Percentiles rank a stretch among this genome's conserved stretches.
These are phyloP conservation scores for Globia sparganii DNA, from an alignment of 2,888 invertebrate genomes.

Conservation along the genomic window DNA sequence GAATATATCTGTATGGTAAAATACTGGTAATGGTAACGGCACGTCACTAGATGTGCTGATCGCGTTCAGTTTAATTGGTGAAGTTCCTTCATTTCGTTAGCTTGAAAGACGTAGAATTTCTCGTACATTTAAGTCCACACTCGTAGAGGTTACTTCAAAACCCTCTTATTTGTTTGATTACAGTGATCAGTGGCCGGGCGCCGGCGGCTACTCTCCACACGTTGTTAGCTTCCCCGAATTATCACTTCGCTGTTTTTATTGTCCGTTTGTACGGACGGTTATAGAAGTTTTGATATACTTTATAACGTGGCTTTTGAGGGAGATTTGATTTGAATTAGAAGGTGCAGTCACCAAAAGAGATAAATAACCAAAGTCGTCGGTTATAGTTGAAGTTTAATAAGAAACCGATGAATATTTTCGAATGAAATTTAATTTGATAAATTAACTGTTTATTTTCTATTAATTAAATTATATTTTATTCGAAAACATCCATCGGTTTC, in stretches of 20 bases:
- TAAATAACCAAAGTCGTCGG: too few species aligned
- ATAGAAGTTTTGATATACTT: background rate
- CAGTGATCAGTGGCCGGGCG: slow-evolving; percentile 68
- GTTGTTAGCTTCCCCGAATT: slow-evolving; percentile 58
- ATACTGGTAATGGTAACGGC: too few species aligned
- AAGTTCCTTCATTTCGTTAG: too few species aligned
- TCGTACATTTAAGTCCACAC: slow-evolving; percentile 22
- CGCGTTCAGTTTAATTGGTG: background rate
- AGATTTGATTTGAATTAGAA: background rate
- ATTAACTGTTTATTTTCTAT: too few species aligned
- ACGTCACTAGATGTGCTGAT: too few species aligned
- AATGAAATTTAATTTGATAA: too few species aligned
- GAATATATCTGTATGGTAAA: too few species aligned
- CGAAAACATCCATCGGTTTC: too few species aligned
- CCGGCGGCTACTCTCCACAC: slow-evolving; percentile 74
- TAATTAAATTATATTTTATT: too few species aligned
- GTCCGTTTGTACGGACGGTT: background rate
- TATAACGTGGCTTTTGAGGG: background rate
- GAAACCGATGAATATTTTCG: too few species aligned
- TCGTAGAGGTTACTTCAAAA: slow-evolving; percentile 11
- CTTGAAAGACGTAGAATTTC: background rate
- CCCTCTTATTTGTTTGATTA: slow-evolving; percentile 68
- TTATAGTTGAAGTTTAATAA: too few species aligned
- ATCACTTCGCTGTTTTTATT: slow-evolving; percentile 34
- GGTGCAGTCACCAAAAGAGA: too few species aligned